Base-by-base conservation (phyloP, 2,797 vertebrate genomes). In the Semaprochilodus insignis region DNA sequence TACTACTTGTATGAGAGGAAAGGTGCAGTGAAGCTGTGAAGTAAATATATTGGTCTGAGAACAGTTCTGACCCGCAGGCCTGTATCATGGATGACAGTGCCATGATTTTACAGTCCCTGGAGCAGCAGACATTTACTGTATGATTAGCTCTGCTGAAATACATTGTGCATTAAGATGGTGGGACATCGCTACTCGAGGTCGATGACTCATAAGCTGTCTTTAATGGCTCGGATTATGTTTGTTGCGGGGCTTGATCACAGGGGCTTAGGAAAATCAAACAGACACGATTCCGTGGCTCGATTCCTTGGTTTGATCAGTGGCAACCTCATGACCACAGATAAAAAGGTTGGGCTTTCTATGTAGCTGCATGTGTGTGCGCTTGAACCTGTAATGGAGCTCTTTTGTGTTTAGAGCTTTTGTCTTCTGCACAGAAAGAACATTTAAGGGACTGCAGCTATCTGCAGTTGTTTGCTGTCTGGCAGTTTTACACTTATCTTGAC, bases 191-290 rank as follows among this genome's bases (percentile, higher is more conserved):
- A 23, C 65, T 74, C 17, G 16, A 19, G 27, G 48, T 48, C 36
- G 62, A 54, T 83, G 72, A 73, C 70, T 78, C 55, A 77, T 74
- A 77, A 62, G 40, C 70, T 40, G 66, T 67, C 82, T 88, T 89
- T 88, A 86, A 71, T 21, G 17, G 25, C 62, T 82, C 79, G 62
- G 40, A 67, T 75, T 36, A 69, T 25, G 40, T 36, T 11, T 85
- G 15, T 16, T 74, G 51, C 40, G 52, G n/a, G 40, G 80, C 54
- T 91, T 89, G 90, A 91, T 93, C 91, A 90, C 55, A 74, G 13
- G 57, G 81, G 82, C 48, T 70, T 21, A 83, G 5, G 23, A 78
- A 36, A 80, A 89, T 91, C 77, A 55, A 59, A 81, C 44, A 71
- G 91, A 90, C 90, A 76, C 63, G 17, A 84, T 85, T 15, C 25